phyloP scores from a whole-genome alignment of 2,113 vertebrate species.

The Tychaedon coryphoeus region DNA sequence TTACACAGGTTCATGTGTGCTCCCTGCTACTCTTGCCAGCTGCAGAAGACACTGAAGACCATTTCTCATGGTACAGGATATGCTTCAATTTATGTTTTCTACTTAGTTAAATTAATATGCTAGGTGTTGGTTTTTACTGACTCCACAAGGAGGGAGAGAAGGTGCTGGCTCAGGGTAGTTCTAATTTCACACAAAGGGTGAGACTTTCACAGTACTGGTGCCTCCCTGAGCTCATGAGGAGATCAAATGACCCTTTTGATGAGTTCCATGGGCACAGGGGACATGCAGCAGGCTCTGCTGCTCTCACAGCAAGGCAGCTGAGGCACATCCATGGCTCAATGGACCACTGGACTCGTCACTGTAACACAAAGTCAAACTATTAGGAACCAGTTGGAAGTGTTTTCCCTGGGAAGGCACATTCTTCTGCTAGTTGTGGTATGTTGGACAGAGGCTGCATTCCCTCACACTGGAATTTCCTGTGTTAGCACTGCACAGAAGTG shows the following conservation, averaged over 20 bases:
- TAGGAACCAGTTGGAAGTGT: not conserved
- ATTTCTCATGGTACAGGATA: not conserved
- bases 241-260: not conserved
- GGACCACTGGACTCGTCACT: not conserved
- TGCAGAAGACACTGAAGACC: not conserved
- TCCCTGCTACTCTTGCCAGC: not conserved
- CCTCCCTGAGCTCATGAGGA: not conserved
- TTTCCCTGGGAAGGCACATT: constrained; percentile 21
- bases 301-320: not conserved
- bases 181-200: not conserved
- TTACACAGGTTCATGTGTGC: not conserved
- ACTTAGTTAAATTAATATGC: not conserved
- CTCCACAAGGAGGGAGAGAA: not conserved
- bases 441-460: constrained; percentile 37
- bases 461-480: constrained; percentile 52
- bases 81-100: not conserved
- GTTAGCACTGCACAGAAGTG: constrained; percentile 21
- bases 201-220: not conserved
- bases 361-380: not conserved
- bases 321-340: not conserved
- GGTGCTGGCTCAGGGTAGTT: not conserved
- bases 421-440: constrained; percentile 27
- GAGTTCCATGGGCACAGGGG: not conserved
- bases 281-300: not conserved
- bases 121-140: not conserved